Evolutionary conservation across 2,797 vertebrate genomes (phyloP).

Genomic region (Chelon labrosus): DNA sequence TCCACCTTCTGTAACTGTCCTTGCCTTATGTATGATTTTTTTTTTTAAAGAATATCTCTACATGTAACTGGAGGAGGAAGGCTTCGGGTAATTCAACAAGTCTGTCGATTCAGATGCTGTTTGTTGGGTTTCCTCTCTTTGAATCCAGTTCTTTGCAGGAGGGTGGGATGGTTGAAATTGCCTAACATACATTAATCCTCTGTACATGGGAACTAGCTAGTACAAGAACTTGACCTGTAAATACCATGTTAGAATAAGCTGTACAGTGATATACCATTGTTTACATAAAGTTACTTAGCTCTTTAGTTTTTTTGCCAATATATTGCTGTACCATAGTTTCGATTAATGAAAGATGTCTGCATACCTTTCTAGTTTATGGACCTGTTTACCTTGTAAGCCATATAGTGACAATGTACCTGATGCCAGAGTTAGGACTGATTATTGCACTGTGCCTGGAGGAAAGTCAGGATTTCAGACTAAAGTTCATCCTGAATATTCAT

Average conservation of each 20-base stretch:
- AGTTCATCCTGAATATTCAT: slow-evolving; percentile 59
- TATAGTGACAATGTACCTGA: slow-evolving; percentile 83
- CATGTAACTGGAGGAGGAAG: slow-evolving; percentile 54
- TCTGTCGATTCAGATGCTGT: slow-evolving; percentile 46
- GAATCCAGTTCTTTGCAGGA: slow-evolving; percentile 69
- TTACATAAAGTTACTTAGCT: slow-evolving; percentile 95
- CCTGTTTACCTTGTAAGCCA: slow-evolving; percentile 91
- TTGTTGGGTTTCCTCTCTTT: slow-evolving; percentile 59
- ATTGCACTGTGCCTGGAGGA: slow-evolving; percentile 83
- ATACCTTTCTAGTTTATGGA: slow-evolving; percentile 86
- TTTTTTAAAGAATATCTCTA: not conserved
- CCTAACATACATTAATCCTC: slow-evolving; percentile 73
- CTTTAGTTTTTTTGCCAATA: slow-evolving; percentile 88
- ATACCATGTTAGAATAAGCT: slow-evolving; percentile 91
- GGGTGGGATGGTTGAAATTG: slow-evolving; percentile 68
- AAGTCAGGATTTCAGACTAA: slow-evolving; percentile 60
- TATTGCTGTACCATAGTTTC: slow-evolving; percentile 85
- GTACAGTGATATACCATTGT: slow-evolving; percentile 95
- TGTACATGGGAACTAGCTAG: slow-evolving; percentile 75
- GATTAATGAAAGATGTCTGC: slow-evolving; percentile 84
- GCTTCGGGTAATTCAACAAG: slow-evolving; percentile 55
- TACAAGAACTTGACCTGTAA: slow-evolving; percentile 87
- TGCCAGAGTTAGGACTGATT: slow-evolving; percentile 85
- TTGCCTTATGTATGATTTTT: slow-evolving; percentile 81
- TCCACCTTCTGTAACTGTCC: slow-evolving; percentile 71